Evolutionary conservation across 2,113 vertebrate genomes (phyloP).

Genomic region (Ctenomys sociabilis): DNA sequence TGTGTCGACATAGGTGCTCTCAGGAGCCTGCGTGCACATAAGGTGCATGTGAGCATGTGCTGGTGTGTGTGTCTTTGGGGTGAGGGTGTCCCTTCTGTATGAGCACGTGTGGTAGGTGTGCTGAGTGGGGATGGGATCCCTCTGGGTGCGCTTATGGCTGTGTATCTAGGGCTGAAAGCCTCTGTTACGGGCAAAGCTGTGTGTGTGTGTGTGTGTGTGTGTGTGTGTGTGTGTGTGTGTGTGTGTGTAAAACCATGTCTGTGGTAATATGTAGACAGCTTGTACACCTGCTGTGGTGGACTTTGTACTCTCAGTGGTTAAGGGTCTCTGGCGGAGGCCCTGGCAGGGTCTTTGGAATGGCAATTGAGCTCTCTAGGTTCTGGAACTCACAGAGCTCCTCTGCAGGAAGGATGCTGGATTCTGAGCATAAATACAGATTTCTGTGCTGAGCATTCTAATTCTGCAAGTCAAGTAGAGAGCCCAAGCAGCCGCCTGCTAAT

Average conservation of each 20-base stretch:
- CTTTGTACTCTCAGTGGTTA: background rate
- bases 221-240: background rate
- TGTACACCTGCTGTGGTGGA: background rate
- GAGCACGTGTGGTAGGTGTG: background rate
- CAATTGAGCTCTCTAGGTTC: background rate
- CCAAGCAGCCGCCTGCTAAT: constrained; percentile 65
- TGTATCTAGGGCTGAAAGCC: background rate
- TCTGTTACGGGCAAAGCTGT: background rate
- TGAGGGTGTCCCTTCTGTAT: background rate
- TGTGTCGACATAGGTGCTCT: background rate
- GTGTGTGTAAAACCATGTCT: background rate
- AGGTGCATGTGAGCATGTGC: rapidly evolving
- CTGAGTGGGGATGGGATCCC: background rate
- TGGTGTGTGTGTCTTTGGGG: background rate
- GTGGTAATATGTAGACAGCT: background rate
- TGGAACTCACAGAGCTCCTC: background rate
- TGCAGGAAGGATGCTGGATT: background rate
- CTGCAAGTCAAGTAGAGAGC: constrained; percentile 68
- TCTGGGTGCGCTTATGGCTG: background rate
- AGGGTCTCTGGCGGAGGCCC: background rate
- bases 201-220: background rate
- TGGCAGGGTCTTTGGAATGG: background rate
- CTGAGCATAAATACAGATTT: constrained; percentile 50
- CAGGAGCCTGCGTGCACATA: background rate
- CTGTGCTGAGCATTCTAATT: constrained; percentile 76